A percentile compares a stretch with the other conserved stretches of the same genome.
phyloP scores from a whole-genome alignment of 35 echinoderm and acorn worm genomes.

The Stichopus chloronotus region DNA sequence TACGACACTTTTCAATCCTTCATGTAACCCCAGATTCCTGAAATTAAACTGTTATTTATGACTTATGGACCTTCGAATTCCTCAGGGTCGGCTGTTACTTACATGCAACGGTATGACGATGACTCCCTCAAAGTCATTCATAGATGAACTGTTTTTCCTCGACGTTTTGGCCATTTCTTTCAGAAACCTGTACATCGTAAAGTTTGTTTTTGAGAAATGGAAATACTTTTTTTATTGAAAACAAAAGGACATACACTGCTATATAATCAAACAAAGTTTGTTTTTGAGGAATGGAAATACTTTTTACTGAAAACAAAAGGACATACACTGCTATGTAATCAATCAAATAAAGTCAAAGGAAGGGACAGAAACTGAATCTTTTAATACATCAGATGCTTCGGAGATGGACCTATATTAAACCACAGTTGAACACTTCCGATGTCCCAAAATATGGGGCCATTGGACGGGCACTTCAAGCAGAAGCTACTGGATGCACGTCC shows the following conservation, averaged over 20 bases:
- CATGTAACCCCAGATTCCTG: no score
- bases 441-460: no score
- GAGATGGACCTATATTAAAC: no score
- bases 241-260: neutral
- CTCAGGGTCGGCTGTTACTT: neutral
- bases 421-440: no score
- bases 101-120: constrained; percentile 9
- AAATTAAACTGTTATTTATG: no score
- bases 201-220: neutral
- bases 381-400: no score
- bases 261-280: neutral
- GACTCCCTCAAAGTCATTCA: constrained; percentile 21
- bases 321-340: neutral
- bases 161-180: constrained; percentile 6
- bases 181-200: neutral
- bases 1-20: no score
- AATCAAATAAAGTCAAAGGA: no score
- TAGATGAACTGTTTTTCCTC: neutral
- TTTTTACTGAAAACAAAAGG: neutral
- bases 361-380: no score
- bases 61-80: no score
- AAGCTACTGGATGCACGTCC: no score
- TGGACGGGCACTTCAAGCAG: no score
- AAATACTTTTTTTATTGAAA: neutral
- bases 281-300: neutral